Evolutionary conservation across 1,140 invertebrate genomes (phyloP), one percentile per base, ranked within the genome.

Genomic region (Drosophila seguyi): DNA sequence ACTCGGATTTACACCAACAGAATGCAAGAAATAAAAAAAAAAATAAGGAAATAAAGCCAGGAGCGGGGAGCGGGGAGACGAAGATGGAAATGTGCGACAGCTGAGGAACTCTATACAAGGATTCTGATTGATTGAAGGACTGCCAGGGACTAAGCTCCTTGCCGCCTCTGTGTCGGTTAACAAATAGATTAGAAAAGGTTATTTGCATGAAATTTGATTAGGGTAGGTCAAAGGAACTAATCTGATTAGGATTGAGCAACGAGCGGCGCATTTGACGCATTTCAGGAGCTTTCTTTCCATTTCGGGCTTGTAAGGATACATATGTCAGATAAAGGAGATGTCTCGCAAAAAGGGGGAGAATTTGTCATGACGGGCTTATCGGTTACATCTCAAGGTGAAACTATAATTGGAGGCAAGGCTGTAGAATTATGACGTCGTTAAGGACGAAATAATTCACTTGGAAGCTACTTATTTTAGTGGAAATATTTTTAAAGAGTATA

Each of bases 141-240:
- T 75, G 52, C 52, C 72, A 59, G 14, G 38, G 67, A 73, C 53
- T 73, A 73, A 73, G 69, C 69, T 72, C 31, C 73, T 65, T 31
- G 38, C 44, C 29, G 69, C 69, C n/a, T 62, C 58, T 62, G 67
- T 73, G 63, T 81, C 71, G 73, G 67, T 80, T 85, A 69, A 68
- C 82, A 86, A 74, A 74, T 77, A 63, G 77, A 83, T 83, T 74
- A 86, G 58, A 83, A 68, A 78, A 79, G 83, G 83, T 79, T 83
- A 75, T 77, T 76, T 79, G 68, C 72, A 55, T 83, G 83, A 79
- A 88, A 86, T 86, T 79, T 86, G 83, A 86, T 88, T 86, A 86
- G 83, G 83, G 84, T 86, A 86, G 83, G 84, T 86, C 83, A 77
- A 75, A 87, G 59, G 65, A 69, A 75, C 76, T 86, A 83, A 86